Percentiles rank a stretch among this genome's conserved stretches.
phyloP scores from a whole-genome alignment of 2,888 invertebrate species.

The Stegophylla sp. region DNA sequence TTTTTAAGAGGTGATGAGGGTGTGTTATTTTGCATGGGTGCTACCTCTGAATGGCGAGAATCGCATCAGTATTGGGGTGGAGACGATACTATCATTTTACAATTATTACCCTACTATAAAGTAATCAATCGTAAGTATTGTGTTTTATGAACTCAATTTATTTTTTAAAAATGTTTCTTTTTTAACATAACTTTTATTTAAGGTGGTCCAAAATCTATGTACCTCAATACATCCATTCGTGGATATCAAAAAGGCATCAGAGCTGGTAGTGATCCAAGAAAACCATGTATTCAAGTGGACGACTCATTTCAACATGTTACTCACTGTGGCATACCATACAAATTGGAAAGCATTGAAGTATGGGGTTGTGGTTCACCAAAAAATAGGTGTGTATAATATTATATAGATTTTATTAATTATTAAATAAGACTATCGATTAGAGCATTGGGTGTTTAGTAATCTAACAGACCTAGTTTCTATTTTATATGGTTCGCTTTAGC shows the following conservation, averaged over 20 bases:
- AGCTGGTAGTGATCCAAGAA: slow-evolving; percentile 80
- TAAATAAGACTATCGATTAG: too few species aligned
- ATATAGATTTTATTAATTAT: neutral
- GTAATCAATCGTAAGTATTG: slow-evolving; percentile 66
- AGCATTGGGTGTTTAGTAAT: too few species aligned
- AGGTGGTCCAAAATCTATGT: slow-evolving; percentile 77
- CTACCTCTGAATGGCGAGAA: slow-evolving; percentile 85
- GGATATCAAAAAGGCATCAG: slow-evolving; percentile 85
- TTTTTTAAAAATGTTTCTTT: neutral
- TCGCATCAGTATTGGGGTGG: slow-evolving; percentile 84
- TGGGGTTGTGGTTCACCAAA: slow-evolving; percentile 84
- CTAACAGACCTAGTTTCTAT: too few species aligned
- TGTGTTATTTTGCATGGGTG: slow-evolving; percentile 78
- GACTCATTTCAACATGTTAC: slow-evolving; percentile 73
- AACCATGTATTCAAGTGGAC: slow-evolving; percentile 76
- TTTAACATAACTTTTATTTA: slow-evolving; percentile 35
- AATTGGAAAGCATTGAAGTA: slow-evolving; percentile 69
- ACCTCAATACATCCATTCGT: slow-evolving; percentile 82
- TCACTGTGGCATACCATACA: slow-evolving; percentile 66
- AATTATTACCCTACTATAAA: slow-evolving; percentile 68
- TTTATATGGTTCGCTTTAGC: too few species aligned
- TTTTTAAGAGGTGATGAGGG: slow-evolving; percentile 69
- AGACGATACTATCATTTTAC: slow-evolving; percentile 72
- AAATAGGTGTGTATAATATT: slow-evolving; percentile 62
- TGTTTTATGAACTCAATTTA: neutral